Conservation (phyloP, 2,797 vertebrate genomes). For the Petrocephalus sullivani region DNA sequence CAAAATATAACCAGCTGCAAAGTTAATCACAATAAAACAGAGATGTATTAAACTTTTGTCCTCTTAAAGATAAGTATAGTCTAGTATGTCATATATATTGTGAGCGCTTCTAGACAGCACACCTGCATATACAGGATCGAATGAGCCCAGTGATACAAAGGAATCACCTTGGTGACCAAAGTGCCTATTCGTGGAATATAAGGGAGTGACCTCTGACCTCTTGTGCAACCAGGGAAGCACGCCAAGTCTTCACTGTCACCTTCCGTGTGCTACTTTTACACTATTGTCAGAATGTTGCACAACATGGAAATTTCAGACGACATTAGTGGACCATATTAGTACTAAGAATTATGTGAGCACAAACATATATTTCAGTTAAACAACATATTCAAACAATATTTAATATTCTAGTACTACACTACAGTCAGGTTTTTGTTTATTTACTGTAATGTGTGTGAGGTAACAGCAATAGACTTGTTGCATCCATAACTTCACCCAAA, state of each 20-base stretch:
- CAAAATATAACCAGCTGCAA: neutral
- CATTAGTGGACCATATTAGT: neutral
- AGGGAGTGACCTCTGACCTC: constrained; percentile 20
- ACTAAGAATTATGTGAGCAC: neutral
- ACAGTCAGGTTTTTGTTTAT: neutral
- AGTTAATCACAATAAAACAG: neutral
- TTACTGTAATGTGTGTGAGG: neutral
- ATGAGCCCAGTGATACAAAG: neutral
- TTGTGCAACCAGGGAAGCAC: constrained; percentile 1
- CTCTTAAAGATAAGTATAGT: no score
- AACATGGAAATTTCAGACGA: neutral
- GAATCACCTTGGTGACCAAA: constrained; percentile 25
- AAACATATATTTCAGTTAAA: neutral
- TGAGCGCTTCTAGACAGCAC: neutral
- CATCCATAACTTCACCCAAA: neutral
- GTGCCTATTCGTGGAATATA: neutral
- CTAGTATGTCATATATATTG: neutral
- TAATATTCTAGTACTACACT: no score
- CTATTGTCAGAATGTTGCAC: neutral
- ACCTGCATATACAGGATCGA: constrained; percentile 2
- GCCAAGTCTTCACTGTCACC: neutral
- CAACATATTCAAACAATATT: no score
- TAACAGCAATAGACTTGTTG: neutral
- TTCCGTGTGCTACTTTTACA: neutral
- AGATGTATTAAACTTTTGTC: neutral